These are phyloP conservation scores for Rhopalosiphum padi DNA, from an alignment of 1,140 invertebrate species.

Conservation along the genomic window DNA sequence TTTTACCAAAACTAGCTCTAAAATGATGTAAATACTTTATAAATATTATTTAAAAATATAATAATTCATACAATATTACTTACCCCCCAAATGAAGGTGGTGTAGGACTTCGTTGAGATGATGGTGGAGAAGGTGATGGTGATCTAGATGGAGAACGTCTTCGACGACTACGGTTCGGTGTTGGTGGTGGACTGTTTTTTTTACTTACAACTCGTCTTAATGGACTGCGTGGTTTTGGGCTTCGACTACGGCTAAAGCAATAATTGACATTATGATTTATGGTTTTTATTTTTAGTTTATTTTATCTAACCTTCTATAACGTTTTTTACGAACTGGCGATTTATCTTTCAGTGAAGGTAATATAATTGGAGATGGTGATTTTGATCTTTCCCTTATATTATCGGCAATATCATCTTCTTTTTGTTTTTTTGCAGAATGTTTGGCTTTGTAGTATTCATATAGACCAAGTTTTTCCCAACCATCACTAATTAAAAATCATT, in stretches of 20 bases:
- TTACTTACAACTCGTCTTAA: constrained; percentile 26
- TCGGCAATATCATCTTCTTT: constrained; percentile 84
- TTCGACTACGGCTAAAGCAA: constrained; percentile 61
- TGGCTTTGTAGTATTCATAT: constrained; percentile 97
- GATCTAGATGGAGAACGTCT: constrained; percentile 64
- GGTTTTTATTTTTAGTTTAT: background rate
- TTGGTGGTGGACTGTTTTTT: constrained; percentile 57
- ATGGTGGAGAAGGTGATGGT: constrained; percentile 63
- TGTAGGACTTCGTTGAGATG: constrained; percentile 73
- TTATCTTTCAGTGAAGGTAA: constrained; percentile 71
- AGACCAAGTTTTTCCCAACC: constrained; percentile 97
- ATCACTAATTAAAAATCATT: constrained; percentile 71
- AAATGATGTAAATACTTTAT: constrained; percentile 35
- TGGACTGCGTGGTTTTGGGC: constrained; percentile 60
- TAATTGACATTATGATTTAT: background rate
- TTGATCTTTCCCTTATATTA: constrained; percentile 75
- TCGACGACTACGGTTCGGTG: constrained; percentile 60
- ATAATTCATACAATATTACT: constrained; percentile 62
- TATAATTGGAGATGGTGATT: constrained; percentile 76
- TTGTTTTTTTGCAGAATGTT: constrained; percentile 86
- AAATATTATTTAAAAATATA: constrained; percentile 24
- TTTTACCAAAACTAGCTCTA: constrained; percentile 43
- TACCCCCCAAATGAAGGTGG: constrained; percentile 79
- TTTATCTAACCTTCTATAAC: constrained; percentile 70
- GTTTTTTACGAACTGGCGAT: constrained; percentile 75